Conservation (phyloP, 2,797 vertebrate species). For the Coregonus ussuriensis region DNA sequence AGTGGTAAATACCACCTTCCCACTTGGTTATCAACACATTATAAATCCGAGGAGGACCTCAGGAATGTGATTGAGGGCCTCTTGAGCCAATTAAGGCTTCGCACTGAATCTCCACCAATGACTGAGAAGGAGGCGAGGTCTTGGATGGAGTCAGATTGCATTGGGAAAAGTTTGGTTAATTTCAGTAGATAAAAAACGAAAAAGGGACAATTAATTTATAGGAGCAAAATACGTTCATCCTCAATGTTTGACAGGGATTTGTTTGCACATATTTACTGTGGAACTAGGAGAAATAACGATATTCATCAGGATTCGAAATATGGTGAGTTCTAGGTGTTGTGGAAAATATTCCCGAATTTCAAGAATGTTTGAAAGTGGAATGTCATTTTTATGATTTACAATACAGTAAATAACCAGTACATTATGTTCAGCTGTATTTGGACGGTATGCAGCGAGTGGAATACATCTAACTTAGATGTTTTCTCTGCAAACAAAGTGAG, state of each 20-base stretch:
- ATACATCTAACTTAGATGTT: not conserved
- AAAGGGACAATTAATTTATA: slow-evolving; percentile 19
- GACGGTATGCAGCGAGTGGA: not conserved
- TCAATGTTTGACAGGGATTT: slow-evolving; percentile 23
- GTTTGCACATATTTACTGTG: not conserved
- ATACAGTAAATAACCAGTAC: not conserved
- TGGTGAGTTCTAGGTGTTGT: slow-evolving; percentile 62
- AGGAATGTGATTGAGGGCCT: slow-evolving; percentile 55
- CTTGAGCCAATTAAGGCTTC: slow-evolving; percentile 56
- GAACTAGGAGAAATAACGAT: not conserved
- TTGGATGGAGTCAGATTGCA: slow-evolving; percentile 54
- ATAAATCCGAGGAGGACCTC: slow-evolving; percentile 36
- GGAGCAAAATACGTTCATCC: slow-evolving; percentile 30
- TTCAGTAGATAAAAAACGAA: slow-evolving; percentile 34
- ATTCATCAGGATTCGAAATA: slow-evolving; percentile 26
- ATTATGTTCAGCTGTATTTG: not conserved
- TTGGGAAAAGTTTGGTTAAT: slow-evolving; percentile 36
- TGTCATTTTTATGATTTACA: not conserved
- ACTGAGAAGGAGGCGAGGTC: slow-evolving; percentile 23
- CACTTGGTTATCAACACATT: no score
- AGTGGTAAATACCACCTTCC: no score
- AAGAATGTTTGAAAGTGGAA: slow-evolving; percentile 4
- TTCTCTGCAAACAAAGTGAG: not conserved
- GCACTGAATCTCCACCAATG: slow-evolving; percentile 58
- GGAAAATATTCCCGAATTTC: slow-evolving; percentile 29